Evolutionary conservation across 2,888 invertebrate species (phyloP).

Genomic region (Drosophila borborema): DNA sequence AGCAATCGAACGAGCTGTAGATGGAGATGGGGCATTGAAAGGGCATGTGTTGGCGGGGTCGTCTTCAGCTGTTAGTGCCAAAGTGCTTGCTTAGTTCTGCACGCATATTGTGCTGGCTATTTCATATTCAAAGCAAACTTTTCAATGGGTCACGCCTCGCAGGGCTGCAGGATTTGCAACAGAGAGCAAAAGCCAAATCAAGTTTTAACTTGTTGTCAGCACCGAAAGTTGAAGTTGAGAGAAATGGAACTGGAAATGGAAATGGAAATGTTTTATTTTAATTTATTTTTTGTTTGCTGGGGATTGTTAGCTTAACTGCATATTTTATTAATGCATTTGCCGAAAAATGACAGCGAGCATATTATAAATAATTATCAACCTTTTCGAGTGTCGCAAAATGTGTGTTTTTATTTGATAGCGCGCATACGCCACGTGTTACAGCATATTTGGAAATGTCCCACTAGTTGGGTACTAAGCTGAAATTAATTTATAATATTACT

Average conservation of each 20-base stretch:
- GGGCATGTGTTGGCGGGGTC: slow-evolving; percentile 19
- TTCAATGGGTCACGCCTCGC: slow-evolving; percentile 37
- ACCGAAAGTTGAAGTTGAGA: background rate
- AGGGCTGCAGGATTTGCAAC: slow-evolving; percentile 33
- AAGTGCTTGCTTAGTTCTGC: slow-evolving; percentile 26
- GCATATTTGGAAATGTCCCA: slow-evolving; percentile 8
- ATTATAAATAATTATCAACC: slow-evolving; percentile 65
- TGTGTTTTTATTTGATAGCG: slow-evolving; percentile 39
- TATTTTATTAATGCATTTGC: slow-evolving; percentile 54
- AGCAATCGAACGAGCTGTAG: slow-evolving; percentile 33
- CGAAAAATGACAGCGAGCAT: slow-evolving; percentile 44
- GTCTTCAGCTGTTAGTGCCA: slow-evolving; percentile 42
- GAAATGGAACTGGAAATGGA: slow-evolving; percentile 14
- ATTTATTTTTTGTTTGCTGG: background rate
- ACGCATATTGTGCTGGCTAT: slow-evolving; percentile 27
- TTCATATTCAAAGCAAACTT: slow-evolving; percentile 34
- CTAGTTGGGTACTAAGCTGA: slow-evolving; percentile 25
- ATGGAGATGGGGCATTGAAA: background rate
- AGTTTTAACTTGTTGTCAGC: slow-evolving; percentile 32
- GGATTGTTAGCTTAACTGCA: slow-evolving; percentile 31
- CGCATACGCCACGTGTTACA: slow-evolving; percentile 48
- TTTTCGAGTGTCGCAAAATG: slow-evolving; percentile 29
- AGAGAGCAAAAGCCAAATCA: slow-evolving; percentile 13
- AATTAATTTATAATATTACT: slow-evolving; percentile 72
- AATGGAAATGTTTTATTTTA: slow-evolving; percentile 22